Evolutionary conservation across 30 jellyfish, hydroid and myxozoan species (phyloP).

Genomic region (Aurelia sp.): DNA sequence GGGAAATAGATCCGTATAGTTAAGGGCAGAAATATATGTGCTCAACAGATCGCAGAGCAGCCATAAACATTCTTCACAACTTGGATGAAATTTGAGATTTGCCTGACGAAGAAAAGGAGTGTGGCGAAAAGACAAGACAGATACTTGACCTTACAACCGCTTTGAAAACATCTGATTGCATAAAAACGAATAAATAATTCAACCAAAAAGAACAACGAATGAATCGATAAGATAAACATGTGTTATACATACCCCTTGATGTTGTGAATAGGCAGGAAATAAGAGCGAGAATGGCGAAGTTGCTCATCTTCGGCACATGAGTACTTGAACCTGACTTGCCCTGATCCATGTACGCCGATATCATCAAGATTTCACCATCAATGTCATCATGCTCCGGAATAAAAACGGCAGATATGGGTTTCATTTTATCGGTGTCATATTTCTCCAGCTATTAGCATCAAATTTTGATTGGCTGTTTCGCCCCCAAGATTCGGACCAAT

Average conservation of each 20-base stretch:
- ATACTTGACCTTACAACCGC: conserved; percentile 66
- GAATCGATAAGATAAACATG: not conserved
- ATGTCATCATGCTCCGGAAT: conserved; percentile 26
- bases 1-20: no score
- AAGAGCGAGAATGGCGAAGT: conserved; percentile 16
- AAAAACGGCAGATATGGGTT: no score
- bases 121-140: not conserved
- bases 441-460: no score
- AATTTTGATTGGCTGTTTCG: no score
- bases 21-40: no score
- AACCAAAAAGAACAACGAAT: not conserved
- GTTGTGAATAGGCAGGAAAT: conserved; percentile 2
- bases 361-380: not conserved
- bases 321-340: conserved; percentile 57
- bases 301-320: not conserved
- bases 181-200: not conserved
- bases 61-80: no score
- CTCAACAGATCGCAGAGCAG: no score
- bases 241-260: conserved; percentile 4
- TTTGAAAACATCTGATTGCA: conserved; percentile 11
- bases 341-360: conserved; percentile 30
- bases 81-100: conserved; percentile 37
- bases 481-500: no score
- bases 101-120: not conserved
- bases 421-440: no score